A percentile compares a stretch with the other conserved stretches of the same genome.
phyloP scores from a whole-genome alignment of 2,888 invertebrate species.

The Petrolisthes cinctipes region DNA sequence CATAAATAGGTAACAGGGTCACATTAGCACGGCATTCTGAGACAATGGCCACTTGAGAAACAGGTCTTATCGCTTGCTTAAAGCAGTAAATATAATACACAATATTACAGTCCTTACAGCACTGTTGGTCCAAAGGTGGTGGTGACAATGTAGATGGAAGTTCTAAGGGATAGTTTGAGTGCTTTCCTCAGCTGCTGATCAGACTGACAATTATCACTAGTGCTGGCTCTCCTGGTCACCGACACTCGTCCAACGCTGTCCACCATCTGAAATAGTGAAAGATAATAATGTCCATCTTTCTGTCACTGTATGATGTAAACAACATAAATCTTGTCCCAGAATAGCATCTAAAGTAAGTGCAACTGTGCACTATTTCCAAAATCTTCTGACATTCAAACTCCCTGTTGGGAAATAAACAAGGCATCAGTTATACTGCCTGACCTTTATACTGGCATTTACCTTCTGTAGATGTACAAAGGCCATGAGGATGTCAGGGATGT shows the following conservation, averaged over 20 bases:
- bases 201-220: conserved; percentile 35
- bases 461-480: conserved; percentile 56
- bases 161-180: conserved; percentile 46
- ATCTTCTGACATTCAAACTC: too few relatives aligned
- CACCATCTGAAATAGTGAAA: conserved; percentile 27
- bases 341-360: too few relatives aligned
- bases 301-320: too few relatives aligned
- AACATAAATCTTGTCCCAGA: too few relatives aligned
- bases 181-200: conserved; percentile 55
- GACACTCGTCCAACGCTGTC: conserved; percentile 40
- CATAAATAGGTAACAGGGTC: too few relatives aligned
- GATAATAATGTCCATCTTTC: too few relatives aligned
- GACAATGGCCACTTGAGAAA: too few relatives aligned
- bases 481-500: conserved; percentile 54
- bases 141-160: conserved; percentile 58
- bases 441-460: conserved; percentile 19
- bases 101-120: conserved; percentile 33
- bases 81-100: neutral
- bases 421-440: too few relatives aligned
- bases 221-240: conserved; percentile 40
- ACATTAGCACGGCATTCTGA: too few relatives aligned
- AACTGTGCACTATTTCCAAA: too few relatives aligned
- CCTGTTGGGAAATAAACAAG: too few relatives aligned
- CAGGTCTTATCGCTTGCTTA: too few relatives aligned
- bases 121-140: conserved; percentile 54